Base-by-base conservation (phyloP, 1,140 invertebrate genomes). In the Monomorium pharaonis region DNA sequence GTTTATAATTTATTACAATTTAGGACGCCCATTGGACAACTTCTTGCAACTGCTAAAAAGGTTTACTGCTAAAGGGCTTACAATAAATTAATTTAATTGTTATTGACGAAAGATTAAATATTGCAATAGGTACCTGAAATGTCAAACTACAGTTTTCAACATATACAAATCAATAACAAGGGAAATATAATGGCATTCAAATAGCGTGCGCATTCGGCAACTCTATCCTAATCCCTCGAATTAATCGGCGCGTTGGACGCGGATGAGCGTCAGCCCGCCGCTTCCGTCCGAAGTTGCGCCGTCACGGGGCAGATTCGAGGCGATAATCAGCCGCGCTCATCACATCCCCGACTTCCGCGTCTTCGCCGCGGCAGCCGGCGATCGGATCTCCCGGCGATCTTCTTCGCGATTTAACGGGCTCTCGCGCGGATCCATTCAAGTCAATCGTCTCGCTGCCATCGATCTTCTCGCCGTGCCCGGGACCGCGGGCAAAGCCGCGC, bases 311-410 rank as follows among this genome's bases (percentile, higher is more conserved):
- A 54, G 44, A 67, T 58, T 47, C 51, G 51, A 44, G 78, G 51
- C 65, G 78, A 81, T 81, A 81, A 83, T 83, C 78, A 74, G 24
- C 54, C 27, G 67, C 33, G 33, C 78, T 83, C 67, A 58, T 83
- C 67, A 74, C 51, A 44, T 47, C 47, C 21, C n/a, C 77, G 67
- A 89, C 87, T 89, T 89, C 87, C 88, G 88, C 63, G 56, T 89
- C 72, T 76, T 89, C 70, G 67, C 83, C 87, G 85, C 67, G 83
- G 81, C 42, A 67, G 37, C 30, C 60, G 75, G 42, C 54, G 47
- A 77, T 83, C 80, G 74, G 69, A 84, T 67, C 63, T 67, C 60
- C 70, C 49, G n/a, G 18, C 33, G 86, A 88, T 63, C 62, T 70
- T 51, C 24, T 24, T 58, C 21, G 42, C 54, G 88, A 88, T 88